Evolutionary conservation across 2,113 vertebrate species (phyloP), one percentile per base, ranked within the genome.

Genomic region (Phrynosoma blainvillii): DNA sequence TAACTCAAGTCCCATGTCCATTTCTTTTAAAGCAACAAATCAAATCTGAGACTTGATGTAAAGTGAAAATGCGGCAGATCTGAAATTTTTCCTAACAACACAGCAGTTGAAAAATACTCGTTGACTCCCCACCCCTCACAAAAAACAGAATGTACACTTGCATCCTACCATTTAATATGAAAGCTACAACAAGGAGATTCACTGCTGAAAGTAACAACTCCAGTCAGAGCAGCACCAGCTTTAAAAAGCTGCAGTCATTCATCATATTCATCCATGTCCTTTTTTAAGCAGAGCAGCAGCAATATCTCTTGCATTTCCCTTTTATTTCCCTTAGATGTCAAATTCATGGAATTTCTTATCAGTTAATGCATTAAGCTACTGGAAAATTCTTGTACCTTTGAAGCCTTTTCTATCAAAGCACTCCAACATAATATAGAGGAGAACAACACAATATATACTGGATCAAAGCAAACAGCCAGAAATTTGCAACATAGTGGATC

Each of bases 321-420:
- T 71, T 89, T 81, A 62, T 73, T 54, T 52, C 62, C 70, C 36
- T 6, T 21, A 5, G 54, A 54, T 89, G 86, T 65, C 79, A 81
- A 62, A 65, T 89, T 73, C 13, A 82, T 20, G 14, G 10, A 42
- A 25, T n/a, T 27, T 20, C 47, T 32, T 80, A 73, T 79, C n/a
- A 30, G 42, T 80, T 68, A 81, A 81, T 12, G 52, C 20, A 54
- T 21, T 2, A 54, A 11, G 14, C 82, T 79, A 77, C 32, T 25
- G 79, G 79, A 40, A 81, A 65, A 42, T 30, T 65, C 59, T 16
- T 32, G 27, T 10, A 25, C 16, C 36, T 36, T 32, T 36, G 9
- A 65, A 12, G 32, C 1, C 25, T 42, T 71, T n/a, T 25, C 14
- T 54, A 32, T 20, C n/a, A 36, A 74, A 59, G 73, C 40, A 16